Base-by-base conservation (phyloP, 2,113 vertebrate species). In the Ammodytes marinus region DNA sequence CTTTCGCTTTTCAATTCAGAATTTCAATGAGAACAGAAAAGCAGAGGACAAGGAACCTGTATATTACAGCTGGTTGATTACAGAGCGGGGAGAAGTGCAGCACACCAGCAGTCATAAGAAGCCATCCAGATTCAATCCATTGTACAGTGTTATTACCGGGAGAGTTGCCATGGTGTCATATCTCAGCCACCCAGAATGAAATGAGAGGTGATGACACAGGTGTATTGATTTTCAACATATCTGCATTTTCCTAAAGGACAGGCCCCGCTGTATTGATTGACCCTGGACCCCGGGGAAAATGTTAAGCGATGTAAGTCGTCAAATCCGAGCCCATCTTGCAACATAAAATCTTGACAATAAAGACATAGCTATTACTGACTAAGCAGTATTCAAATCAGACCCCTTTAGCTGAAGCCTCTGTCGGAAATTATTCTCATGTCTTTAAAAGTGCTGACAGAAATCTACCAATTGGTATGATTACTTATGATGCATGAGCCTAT, bases 321-420 rank as follows among this genome's bases (percentile, higher is more conserved):
- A 64, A 76, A 84, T 78, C 70, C 19, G 40, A 60, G 84, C 74
- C 79, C 77, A 84, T 80, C 81, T 78, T 5, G 10, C 76, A 69
- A 85, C 90, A 85, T 92, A 82, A 91, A 90, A 83, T 84, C 88
- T 80, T 73, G 82, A 91, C 82, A 92, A 90, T 89, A 86, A 88
- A 87, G 75, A 70, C 83, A 60, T 35, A 54, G 77, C 80, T 69
- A 90, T 88, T 80, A 79, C 92, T 91, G 91, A 93, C 80, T 84
- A 77, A 89, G 90, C 92, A 88, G 74, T 93, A 93, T 94, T 94
- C 76, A 92, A 79, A 93, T 88, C 65, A 82, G 79, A 78, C 49
- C 53, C 27, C 58, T 87, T 89, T 85, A 83, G 70, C 63, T 52
- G 15, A 37, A 60, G 82, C 50, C 55, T 65, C 79, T 64, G 63